Percentiles rank a stretch among this genome's conserved stretches.
Evolutionary conservation across 2,797 vertebrate species (phyloP).

Genomic region (Gastrophryne carolinensis): DNA sequence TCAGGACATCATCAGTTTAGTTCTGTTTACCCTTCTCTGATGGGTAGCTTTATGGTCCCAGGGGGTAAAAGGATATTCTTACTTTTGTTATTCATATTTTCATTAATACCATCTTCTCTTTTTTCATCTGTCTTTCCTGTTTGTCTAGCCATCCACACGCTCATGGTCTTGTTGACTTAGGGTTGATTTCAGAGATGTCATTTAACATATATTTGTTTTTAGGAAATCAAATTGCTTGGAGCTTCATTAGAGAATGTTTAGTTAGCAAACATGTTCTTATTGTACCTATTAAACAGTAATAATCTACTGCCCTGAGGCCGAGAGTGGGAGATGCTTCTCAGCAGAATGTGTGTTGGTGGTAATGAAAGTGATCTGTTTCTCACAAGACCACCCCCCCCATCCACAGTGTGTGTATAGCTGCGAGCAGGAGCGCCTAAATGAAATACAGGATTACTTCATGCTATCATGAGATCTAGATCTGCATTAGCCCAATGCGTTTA

Average conservation of each 20-base stretch:
- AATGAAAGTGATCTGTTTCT: slow-evolving; percentile 48
- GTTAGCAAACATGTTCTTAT: slow-evolving; percentile 46
- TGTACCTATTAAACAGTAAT: slow-evolving; percentile 54
- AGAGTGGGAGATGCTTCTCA: slow-evolving; percentile 44
- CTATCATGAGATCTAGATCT: too few relatives aligned
- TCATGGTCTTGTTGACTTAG: neutral
- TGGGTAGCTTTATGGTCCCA: too few relatives aligned
- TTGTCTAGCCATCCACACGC: too few relatives aligned
- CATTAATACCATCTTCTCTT: neutral
- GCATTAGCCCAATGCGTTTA: neutral
- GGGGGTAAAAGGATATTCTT: too few relatives aligned
- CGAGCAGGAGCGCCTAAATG: neutral
- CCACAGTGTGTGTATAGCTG: neutral
- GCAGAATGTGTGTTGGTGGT: slow-evolving; percentile 52
- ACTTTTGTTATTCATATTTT: neutral
- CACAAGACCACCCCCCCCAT: neutral
- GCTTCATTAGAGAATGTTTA: slow-evolving; percentile 36
- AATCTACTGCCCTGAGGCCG: slow-evolving; percentile 41
- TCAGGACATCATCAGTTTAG: too few relatives aligned
- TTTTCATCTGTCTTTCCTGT: too few relatives aligned
- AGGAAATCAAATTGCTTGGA: slow-evolving; percentile 40
- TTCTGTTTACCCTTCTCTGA: too few relatives aligned
- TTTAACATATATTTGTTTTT: neutral
- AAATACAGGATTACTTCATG: neutral
- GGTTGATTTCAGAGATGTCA: neutral